phyloP scores from a whole-genome alignment of 2,888 invertebrate genomes.

The Podotricha telesiphe region DNA sequence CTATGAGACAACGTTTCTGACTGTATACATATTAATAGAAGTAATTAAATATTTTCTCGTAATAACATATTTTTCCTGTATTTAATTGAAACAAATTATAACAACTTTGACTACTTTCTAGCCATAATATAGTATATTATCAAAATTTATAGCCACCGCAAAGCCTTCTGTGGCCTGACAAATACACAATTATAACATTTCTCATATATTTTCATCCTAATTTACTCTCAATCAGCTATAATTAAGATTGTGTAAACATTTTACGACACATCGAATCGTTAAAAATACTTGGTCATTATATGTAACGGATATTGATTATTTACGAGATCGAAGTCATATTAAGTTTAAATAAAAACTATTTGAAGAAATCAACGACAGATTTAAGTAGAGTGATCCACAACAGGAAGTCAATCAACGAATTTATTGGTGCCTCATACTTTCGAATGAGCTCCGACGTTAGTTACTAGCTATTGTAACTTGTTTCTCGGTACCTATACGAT shows the following conservation, averaged over 20 bases:
- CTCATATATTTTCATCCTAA: slow-evolving; percentile 35
- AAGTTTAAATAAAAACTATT: slow-evolving; percentile 37
- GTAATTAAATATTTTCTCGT: slow-evolving; percentile 6
- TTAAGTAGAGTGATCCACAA: slow-evolving; percentile 50
- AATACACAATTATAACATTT: slow-evolving; percentile 34
- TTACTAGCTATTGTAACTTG: slow-evolving; percentile 40
- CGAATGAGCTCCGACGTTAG: slow-evolving; percentile 47
- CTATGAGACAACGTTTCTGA: background rate
- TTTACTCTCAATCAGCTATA: slow-evolving; percentile 34
- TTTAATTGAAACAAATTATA: slow-evolving; percentile 22
- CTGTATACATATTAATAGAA: background rate
- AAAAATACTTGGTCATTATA: slow-evolving; percentile 38
- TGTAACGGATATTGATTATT: slow-evolving; percentile 47
- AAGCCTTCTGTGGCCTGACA: slow-evolving; percentile 27
- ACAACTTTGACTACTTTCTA: slow-evolving; percentile 16
- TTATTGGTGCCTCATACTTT: slow-evolving; percentile 68
- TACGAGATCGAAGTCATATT: slow-evolving; percentile 42
- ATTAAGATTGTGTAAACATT: slow-evolving; percentile 43
- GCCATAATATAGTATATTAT: slow-evolving; percentile 16
- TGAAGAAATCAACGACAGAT: slow-evolving; percentile 48
- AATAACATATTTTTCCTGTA: slow-evolving; percentile 3
- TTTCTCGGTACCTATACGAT: slow-evolving; percentile 43
- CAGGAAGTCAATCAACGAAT: slow-evolving; percentile 73
- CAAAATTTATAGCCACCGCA: slow-evolving; percentile 21
- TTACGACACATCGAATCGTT: slow-evolving; percentile 37